Conservation (phyloP, 2,113 vertebrate genomes). For the Baryphthengus martii region DNA sequence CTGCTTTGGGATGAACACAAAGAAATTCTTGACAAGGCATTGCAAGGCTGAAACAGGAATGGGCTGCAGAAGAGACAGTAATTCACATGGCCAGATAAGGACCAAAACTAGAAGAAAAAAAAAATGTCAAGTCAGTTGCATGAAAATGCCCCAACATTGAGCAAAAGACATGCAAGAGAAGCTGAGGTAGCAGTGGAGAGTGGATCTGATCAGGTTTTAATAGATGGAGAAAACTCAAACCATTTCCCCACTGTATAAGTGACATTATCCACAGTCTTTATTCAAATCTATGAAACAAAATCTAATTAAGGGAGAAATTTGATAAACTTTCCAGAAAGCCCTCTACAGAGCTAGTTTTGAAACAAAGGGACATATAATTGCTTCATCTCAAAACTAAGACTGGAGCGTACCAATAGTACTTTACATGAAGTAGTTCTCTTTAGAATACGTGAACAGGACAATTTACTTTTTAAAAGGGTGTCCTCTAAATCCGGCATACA, state of each 20-base stretch:
- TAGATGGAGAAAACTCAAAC: conserved; percentile 15
- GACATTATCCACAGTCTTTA: neutral
- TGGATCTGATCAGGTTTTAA: neutral
- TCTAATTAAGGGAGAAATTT: neutral
- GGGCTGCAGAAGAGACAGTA: conserved; percentile 10
- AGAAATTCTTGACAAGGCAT: conserved; percentile 41
- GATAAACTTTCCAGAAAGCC: conserved; percentile 33
- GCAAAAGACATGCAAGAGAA: conserved; percentile 55
- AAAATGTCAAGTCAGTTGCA: conserved; percentile 9
- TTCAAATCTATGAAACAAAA: neutral
- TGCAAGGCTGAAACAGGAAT: conserved; percentile 42
- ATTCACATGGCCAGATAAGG: conserved; percentile 35
- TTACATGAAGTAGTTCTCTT: conserved; percentile 30
- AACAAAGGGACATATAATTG: neutral
- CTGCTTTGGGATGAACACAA: conserved; percentile 21
- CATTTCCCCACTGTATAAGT: neutral
- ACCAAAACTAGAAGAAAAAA: neutral
- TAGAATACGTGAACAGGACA: conserved; percentile 43
- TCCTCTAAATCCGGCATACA: conserved; percentile 58
- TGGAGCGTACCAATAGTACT: neutral
- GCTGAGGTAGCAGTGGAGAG: conserved; percentile 3
- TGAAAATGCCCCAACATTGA: conserved; percentile 45
- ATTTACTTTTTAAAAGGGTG: conserved; percentile 45
- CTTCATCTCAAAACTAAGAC: conserved; percentile 16
- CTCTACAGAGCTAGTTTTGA: conserved; percentile 42